Base-by-base conservation (phyloP, 2,113 vertebrate species). In the Callipepla squamata region DNA sequence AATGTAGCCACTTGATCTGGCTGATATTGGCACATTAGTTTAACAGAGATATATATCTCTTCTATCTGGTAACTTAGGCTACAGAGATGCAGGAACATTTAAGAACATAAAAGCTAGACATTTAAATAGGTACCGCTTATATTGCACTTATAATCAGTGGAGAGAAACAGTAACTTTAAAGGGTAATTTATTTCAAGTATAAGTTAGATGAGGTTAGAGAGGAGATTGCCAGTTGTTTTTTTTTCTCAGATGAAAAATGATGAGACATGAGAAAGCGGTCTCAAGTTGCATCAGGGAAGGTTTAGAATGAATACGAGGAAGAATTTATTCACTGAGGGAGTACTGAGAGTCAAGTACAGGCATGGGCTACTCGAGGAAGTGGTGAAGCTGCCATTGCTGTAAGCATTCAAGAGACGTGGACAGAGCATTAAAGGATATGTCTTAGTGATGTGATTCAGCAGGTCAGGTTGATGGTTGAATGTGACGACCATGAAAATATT, bases 11-110 rank as follows among this genome's bases (percentile, higher is more conserved):
- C 34, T 76, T 85, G 28, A 85, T 73, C 28, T 57, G 59, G n/a
- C 25, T 38, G 32, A 59, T 28, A 63, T 4, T 30, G 34, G 85
- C 1, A 2, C 22, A 20, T 18, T 45, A 47, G 10, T 76, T 87
- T 81, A 78, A 67, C 0, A 57, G 72, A 80, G 21, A 62, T 77
- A 32, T 32, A 57, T 8, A 48, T 82, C 34, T 42, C 34, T 18
- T 59, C 59, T 36, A 85, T 45, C 34, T 67, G n/a, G 25, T n/a
- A 87, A 82, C 72, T 55, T 13, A 72, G 23, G 57, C 15, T 14
- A n/a, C 20, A 45, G 30, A 32, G 13, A 1, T 13, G 3, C 6
- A 22, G 5, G 58, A n/a, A n/a, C n/a, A n/a, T n/a, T n/a, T n/a
- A 44, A 79, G 69, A 75, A 62, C 23, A 36, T 42, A 51, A 84